Evolutionary conservation across 2,113 vertebrate species (phyloP), one percentile per base, ranked within the genome.

Genomic region (Pteropus alecto): DNA sequence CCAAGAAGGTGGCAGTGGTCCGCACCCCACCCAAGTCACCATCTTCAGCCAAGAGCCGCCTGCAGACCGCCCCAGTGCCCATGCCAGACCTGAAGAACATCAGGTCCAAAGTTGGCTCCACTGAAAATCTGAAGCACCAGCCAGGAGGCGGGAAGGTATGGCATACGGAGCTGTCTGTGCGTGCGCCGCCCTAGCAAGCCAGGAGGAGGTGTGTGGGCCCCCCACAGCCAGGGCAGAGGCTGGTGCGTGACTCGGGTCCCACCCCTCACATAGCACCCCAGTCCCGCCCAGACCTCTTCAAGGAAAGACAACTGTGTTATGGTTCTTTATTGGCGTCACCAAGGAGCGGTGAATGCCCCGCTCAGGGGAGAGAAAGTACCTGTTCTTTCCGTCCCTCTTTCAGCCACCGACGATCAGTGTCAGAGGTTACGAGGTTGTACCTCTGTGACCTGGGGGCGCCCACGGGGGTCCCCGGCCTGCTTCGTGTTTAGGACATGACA

Each of bases 11-110:
- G 41, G 99, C 99, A 0, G 99, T 99, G 97, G 99, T 99, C 79
- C 99, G 99, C n/a, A 99, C 99, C 0, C 99, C 99, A 0, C 99
- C 99, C 10, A 99, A 99, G 97, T 99, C 99, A 0, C 99, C 99
- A 0, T 99, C 99, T 0, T 99, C 99, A 10, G 98, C 99, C 96
- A 99, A 99, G 99, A 99, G 97, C 98, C 99, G 99, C 78, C 78
- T 98, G n/a, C 99, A 97, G 97, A 98, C 99, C 0, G 98, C 99
- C 0, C 99, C 99, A 0, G 99, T 98, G 1, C 99, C 99, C 58
- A 98, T 99, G 98, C 99, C 99, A 0, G 99, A 99, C 98, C 99
- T 99, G 97, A 99, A 99, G 98, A 99, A 99, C 0, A 98, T 99
- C 94, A 98, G 96, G 95, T 99, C 99, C 97, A 99, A 99, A 99